Conservation (phyloP, 2,797 vertebrate species). For the Esox lucius region DNA sequence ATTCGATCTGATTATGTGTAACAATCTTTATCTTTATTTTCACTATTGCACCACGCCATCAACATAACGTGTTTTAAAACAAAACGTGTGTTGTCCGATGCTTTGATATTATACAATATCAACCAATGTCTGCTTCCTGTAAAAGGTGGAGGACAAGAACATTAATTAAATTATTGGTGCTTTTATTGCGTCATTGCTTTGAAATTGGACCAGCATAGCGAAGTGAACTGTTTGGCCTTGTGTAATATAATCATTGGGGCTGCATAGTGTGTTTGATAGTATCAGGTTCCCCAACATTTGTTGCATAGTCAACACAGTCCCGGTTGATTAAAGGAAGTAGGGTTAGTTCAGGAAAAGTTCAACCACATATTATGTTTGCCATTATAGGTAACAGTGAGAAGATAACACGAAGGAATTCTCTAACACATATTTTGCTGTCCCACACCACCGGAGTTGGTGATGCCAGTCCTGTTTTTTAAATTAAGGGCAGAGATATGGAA, state of each 20-base stretch:
- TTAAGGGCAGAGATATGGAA: conserved; percentile 84
- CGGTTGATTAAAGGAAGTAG: conserved; percentile 90
- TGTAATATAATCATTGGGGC: conserved; percentile 97
- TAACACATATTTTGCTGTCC: conserved; percentile 81
- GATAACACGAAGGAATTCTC: conserved; percentile 70
- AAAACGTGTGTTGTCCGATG: conserved; percentile 52
- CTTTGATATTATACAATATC: conserved; percentile 11
- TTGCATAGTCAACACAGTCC: conserved; percentile 92
- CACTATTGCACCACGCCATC: conserved; percentile 9
- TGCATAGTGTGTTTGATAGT: conserved; percentile 89
- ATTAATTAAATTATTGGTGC: conserved; percentile 87
- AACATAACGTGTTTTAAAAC: conserved; percentile 42
- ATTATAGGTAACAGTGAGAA: conserved; percentile 85
- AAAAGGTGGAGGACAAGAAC: conserved; percentile 58
- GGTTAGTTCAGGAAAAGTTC: conserved; percentile 98
- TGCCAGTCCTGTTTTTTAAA: conserved; percentile 77
- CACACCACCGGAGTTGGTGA: conserved; percentile 72
- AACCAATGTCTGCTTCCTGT: conserved; percentile 14
- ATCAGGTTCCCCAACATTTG: conserved; percentile 90
- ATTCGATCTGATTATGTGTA: background rate
- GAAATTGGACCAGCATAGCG: conserved; percentile 83
- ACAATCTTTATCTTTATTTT: background rate
- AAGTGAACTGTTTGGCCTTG: conserved; percentile 86
- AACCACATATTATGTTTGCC: conserved; percentile 93
- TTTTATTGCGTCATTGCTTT: conserved; percentile 85